phyloP scores from a whole-genome alignment of 2,888 invertebrate species.

The Fragum sueziense region DNA sequence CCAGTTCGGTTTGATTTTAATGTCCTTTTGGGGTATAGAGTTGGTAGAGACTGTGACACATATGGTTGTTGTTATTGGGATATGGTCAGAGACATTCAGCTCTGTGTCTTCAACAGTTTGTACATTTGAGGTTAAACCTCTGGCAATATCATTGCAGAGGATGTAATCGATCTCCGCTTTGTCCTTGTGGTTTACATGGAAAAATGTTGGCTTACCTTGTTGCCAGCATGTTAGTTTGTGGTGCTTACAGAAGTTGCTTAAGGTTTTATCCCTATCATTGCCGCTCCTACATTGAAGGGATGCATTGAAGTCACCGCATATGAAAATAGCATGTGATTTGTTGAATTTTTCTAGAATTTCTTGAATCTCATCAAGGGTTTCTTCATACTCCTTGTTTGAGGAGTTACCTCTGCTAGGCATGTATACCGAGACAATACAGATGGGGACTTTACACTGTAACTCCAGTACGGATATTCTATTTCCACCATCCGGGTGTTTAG shows the following conservation, averaged over 20 bases:
- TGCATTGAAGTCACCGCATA: conserved; percentile 6
- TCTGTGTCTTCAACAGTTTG: background rate
- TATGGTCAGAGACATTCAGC: background rate
- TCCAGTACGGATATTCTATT: background rate
- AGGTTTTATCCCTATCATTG: background rate
- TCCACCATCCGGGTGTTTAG: background rate
- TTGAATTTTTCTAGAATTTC: conserved; percentile 7
- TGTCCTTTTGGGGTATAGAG: no score
- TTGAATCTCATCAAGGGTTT: conserved; percentile 1
- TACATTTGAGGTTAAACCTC: background rate
- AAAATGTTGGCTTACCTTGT: background rate
- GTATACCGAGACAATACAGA: background rate
- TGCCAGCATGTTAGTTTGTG: background rate
- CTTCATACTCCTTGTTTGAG: background rate
- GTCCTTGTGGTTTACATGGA: background rate
- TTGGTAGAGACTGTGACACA: no score
- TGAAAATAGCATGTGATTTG: conserved; percentile 1
- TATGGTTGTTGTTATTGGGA: background rate
- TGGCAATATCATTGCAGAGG: background rate
- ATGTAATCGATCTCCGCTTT: conserved; percentile 7
- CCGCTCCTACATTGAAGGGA: background rate
- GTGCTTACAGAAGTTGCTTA: background rate
- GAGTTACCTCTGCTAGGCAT: conserved; percentile 6
- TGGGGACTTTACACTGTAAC: background rate
- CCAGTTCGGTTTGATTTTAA: background rate